Evolutionary conservation across 2,113 vertebrate genomes (phyloP).

Genomic region (Dolichotis patagonum): DNA sequence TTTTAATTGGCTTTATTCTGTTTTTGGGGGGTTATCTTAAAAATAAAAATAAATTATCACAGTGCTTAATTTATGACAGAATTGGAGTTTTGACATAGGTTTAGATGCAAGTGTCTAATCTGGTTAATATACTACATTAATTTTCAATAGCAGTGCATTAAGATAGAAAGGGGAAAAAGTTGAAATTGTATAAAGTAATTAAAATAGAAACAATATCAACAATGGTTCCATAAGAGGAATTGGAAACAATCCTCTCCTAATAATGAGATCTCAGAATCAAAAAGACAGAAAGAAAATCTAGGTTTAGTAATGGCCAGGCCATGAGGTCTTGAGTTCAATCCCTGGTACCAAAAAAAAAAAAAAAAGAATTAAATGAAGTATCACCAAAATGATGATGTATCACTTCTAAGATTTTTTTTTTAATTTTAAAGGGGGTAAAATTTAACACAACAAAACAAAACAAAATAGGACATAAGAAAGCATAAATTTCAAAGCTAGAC

Average conservation of each 20-base stretch:
- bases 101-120: neutral
- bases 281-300: neutral
- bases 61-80: neutral
- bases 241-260: neutral
- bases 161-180: neutral
- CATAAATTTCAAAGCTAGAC: no score
- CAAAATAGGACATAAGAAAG: no score
- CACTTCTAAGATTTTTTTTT: conserved; percentile 19
- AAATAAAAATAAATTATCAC: neutral
- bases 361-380: neutral
- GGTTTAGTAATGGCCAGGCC: neutral
- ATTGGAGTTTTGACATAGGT: neutral
- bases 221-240: neutral
- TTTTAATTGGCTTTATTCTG: no score
- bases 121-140: neutral
- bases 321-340: no score
- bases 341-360: no score
- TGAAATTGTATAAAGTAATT: neutral
- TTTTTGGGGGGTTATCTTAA: no score
- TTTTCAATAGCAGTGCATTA: neutral
- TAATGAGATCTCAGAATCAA: neutral
- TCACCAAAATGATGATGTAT: neutral
- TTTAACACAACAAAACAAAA: no score
- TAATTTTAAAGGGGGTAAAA: no score
- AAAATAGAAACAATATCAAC: neutral